Evolutionary conservation across 2,888 invertebrate species (phyloP).

Genomic region (Epistrophe grossulariae): DNA sequence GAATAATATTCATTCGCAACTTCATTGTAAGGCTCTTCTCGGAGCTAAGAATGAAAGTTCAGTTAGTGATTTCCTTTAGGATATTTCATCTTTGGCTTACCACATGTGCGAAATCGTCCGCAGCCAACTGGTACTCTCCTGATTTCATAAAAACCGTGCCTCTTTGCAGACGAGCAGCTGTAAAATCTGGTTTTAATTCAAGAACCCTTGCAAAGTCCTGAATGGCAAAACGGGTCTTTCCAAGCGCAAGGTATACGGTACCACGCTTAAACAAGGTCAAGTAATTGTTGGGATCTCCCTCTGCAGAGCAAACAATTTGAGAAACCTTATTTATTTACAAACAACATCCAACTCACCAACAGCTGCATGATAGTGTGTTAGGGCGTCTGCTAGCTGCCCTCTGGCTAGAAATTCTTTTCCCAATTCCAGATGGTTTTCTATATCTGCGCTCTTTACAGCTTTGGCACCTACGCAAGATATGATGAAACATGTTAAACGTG

Average conservation of each 20-base stretch:
- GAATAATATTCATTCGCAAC: constrained; percentile 90
- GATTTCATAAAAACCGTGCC: constrained; percentile 95
- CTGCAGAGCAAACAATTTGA: constrained; percentile 84
- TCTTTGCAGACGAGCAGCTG: constrained; percentile 92
- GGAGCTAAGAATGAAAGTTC: constrained; percentile 84
- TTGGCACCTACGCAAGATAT: constrained; percentile 86
- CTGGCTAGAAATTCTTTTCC: constrained; percentile 96
- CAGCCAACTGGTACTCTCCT: constrained; percentile 92
- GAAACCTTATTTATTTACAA: not conserved
- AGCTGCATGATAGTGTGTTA: constrained; percentile 98
- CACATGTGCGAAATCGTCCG: constrained; percentile 92
- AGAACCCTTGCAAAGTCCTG: constrained; percentile 96
- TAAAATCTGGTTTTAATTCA: constrained; percentile 97
- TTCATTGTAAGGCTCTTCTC: constrained; percentile 90
- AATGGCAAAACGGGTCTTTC: constrained; percentile 97
- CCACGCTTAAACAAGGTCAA: constrained; percentile 98
- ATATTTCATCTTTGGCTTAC: constrained; percentile 86
- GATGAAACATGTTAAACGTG: constrained; percentile 3
- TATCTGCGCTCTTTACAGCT: constrained; percentile 88
- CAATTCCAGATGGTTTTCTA: constrained; percentile 96
- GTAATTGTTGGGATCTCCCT: constrained; percentile 98
- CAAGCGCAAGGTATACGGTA: constrained; percentile 97
- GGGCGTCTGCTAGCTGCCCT: constrained; percentile 97
- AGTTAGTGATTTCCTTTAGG: not conserved
- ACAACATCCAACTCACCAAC: constrained; percentile 88